Evolutionary conservation across 2,797 vertebrate genomes (phyloP).

Genomic region (Mormyrops boulengeri): DNA sequence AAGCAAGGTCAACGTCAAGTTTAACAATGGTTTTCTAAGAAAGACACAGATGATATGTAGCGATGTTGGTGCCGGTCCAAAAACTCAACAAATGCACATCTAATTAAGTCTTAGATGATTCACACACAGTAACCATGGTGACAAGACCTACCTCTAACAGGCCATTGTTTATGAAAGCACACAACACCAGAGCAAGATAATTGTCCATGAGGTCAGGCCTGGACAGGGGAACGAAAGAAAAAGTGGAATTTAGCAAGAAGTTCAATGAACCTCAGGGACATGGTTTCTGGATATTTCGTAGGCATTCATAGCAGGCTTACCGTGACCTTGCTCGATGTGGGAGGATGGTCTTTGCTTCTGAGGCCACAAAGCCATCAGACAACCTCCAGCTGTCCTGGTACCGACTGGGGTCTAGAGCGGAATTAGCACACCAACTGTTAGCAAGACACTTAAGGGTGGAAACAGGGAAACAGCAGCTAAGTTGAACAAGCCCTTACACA

Average conservation of each 20-base stretch:
- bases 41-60: neutral
- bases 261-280: neutral
- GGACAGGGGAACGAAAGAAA: constrained; percentile 12
- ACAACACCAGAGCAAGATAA: constrained; percentile 91
- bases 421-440: neutral
- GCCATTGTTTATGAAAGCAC: constrained; percentile 88
- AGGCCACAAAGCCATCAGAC: constrained; percentile 92
- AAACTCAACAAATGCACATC: neutral
- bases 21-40: neutral
- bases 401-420: constrained; percentile 76
- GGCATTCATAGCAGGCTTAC: constrained; percentile 48
- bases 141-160: constrained; percentile 77
- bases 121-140: neutral
- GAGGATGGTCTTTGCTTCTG: constrained; percentile 92
- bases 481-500: neutral
- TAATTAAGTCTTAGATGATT: neutral
- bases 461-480: neutral
- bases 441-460: neutral
- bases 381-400: constrained; percentile 97
- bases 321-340: constrained; percentile 92
- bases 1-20: neutral
- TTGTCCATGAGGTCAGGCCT: constrained; percentile 99
- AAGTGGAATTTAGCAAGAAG: neutral
- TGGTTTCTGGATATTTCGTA: neutral
- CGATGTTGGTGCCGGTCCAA: neutral